These are phyloP conservation scores for Pandemis cinnamomeana DNA, from an alignment of 2,888 invertebrate genomes.

Conservation along the genomic window DNA sequence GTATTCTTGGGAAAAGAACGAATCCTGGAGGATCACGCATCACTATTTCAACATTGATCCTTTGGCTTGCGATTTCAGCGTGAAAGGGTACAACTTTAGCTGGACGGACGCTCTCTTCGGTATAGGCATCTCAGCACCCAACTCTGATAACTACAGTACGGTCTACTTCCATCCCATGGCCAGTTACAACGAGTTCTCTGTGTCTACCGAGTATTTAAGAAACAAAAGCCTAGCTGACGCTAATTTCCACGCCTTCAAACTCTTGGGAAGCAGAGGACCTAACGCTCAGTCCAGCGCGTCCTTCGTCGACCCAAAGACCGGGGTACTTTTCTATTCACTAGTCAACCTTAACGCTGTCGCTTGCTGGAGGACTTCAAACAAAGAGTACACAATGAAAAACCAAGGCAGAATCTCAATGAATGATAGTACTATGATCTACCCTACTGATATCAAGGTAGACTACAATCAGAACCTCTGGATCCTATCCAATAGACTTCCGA, in stretches of 20 bases:
- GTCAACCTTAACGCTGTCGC: constrained; percentile 91
- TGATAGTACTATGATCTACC: constrained; percentile 89
- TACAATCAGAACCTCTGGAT: constrained; percentile 89
- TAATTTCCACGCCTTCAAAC: constrained; percentile 87
- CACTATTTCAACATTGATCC: constrained; percentile 89
- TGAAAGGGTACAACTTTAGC: constrained; percentile 88
- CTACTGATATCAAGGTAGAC: constrained; percentile 91
- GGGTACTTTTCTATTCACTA: constrained; percentile 89
- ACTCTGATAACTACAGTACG: constrained; percentile 87
- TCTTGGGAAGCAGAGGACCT: constrained; percentile 88
- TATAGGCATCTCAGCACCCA: constrained; percentile 87
- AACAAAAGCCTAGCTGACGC: constrained; percentile 83
- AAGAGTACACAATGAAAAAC: constrained; percentile 87
- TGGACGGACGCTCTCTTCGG: constrained; percentile 93
- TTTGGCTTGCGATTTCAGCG: constrained; percentile 88
- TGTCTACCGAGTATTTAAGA: constrained; percentile 87
- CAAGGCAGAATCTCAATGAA: constrained; percentile 90
- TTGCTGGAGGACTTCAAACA: constrained; percentile 90
- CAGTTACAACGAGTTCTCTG: constrained; percentile 90
- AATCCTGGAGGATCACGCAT: constrained; percentile 90
- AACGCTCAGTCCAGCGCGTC: constrained; percentile 90
- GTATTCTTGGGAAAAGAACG: constrained; percentile 89
- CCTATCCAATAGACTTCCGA: constrained; percentile 88
- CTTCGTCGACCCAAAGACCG: constrained; percentile 88
- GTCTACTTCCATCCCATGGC: constrained; percentile 92